Conservation (phyloP, 2,113 vertebrate genomes). For the Murina feae region DNA sequence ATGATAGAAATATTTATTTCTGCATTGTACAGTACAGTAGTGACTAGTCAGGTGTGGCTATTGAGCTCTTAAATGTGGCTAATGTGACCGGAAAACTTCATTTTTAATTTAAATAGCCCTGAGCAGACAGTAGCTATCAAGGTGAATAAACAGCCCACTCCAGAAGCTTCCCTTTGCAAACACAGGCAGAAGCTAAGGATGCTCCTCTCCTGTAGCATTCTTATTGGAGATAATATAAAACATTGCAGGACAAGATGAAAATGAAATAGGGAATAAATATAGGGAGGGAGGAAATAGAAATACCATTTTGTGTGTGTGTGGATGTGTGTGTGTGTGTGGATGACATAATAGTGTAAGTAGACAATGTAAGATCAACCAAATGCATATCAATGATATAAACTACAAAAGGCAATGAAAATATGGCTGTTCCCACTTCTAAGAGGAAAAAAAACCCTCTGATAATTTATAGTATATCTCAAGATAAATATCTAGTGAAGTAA, state of each 20-base stretch:
- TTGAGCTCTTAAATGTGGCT: neutral
- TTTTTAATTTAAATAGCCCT: neutral
- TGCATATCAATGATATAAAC: neutral
- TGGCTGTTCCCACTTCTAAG: neutral
- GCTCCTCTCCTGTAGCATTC: neutral
- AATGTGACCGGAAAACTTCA: neutral
- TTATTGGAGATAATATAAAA: neutral
- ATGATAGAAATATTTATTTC: neutral
- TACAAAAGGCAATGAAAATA: neutral
- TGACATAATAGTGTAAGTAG: neutral
- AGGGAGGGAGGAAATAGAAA: constrained; percentile 1
- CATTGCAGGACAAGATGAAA: neutral
- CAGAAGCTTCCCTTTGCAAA: neutral
- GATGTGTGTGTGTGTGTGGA: neutral
- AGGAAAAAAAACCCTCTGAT: neutral
- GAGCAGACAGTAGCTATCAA: neutral
- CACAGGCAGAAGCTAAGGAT: neutral
- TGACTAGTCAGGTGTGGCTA: neutral
- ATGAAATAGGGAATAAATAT: neutral
- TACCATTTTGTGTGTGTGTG: neutral
- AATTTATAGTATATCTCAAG: neutral
- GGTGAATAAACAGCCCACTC: neutral
- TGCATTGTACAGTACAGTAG: neutral
- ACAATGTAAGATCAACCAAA: constrained; percentile 18
- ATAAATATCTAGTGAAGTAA: constrained; percentile 4